These are phyloP conservation scores for Dicycla oo DNA, from an alignment of 2,888 invertebrate genomes.

Conservation along the genomic window DNA sequence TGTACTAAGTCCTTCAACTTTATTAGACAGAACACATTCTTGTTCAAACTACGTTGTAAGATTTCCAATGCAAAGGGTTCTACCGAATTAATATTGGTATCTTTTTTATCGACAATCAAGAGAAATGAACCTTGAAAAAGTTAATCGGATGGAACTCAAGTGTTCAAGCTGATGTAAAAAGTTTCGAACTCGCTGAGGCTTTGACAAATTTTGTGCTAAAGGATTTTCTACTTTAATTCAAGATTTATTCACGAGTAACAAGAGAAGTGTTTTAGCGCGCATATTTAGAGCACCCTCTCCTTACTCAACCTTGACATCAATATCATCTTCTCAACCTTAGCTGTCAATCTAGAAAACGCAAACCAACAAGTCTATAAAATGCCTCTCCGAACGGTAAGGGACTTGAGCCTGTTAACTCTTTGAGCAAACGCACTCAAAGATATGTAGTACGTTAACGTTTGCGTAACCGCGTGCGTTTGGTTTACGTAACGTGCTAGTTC, in stretches of 20 bases:
- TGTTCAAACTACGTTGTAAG: not conserved
- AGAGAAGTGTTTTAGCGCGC: slow-evolving; percentile 14
- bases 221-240: slow-evolving; percentile 22
- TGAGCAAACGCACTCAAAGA: slow-evolving; percentile 47
- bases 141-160: slow-evolving; percentile 17
- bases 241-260: slow-evolving; percentile 13
- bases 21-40: not conserved
- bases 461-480: slow-evolving; percentile 57
- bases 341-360: slow-evolving; percentile 40
- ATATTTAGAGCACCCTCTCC: slow-evolving; percentile 15
- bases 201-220: slow-evolving; percentile 15
- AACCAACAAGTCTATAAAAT: slow-evolving; percentile 39
- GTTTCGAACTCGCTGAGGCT: slow-evolving; percentile 24
- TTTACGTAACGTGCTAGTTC: slow-evolving; percentile 60
- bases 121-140: slow-evolving; percentile 17
- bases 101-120: slow-evolving; percentile 18
- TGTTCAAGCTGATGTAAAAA: slow-evolving; percentile 27
- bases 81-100: slow-evolving; percentile 21
- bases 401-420: slow-evolving; percentile 54
- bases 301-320: slow-evolving; percentile 46
- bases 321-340: slow-evolving; percentile 50
- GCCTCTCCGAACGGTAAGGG: slow-evolving; percentile 16
- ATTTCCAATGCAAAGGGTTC: not conserved
- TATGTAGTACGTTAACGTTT: slow-evolving; percentile 51
- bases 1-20: slow-evolving; percentile 12